phyloP scores from a whole-genome alignment of 2,113 vertebrate genomes.

The Plecturocebus donacophilus region DNA sequence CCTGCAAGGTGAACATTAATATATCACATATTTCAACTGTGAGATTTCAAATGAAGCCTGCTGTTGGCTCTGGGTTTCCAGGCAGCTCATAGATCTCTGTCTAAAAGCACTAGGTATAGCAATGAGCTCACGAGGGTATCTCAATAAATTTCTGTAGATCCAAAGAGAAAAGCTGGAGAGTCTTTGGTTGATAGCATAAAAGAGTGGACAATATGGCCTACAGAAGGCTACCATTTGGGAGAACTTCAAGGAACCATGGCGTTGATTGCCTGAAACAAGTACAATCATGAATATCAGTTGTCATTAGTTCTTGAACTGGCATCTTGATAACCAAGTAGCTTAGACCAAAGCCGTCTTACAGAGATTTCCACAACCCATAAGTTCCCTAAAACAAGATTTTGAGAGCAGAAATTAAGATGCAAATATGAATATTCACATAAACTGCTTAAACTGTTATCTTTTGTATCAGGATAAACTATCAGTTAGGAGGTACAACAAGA shows the following conservation, averaged over 20 bases:
- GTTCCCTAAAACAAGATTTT: neutral
- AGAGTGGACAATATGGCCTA: neutral
- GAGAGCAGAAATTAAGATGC: conserved; percentile 23
- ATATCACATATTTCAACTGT: conserved; percentile 22
- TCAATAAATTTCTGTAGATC: neutral
- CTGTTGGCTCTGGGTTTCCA: conserved; percentile 42
- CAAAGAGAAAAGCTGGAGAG: neutral
- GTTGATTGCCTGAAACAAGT: neutral
- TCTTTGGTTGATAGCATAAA: neutral
- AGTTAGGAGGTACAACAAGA: neutral
- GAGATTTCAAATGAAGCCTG: conserved; percentile 55
- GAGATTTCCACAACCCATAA: neutral
- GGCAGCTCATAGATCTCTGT: conserved; percentile 17
- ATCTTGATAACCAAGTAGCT: neutral
- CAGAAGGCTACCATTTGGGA: neutral
- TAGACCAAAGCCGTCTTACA: neutral
- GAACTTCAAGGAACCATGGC: neutral
- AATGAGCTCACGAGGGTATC: neutral
- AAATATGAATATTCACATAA: neutral
- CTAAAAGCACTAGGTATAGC: conserved; percentile 21
- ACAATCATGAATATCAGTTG: neutral
- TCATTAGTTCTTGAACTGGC: neutral
- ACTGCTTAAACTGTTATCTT: neutral
- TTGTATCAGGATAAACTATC: neutral
- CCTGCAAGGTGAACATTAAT: conserved; percentile 44